Base-by-base conservation (phyloP, 2,888 invertebrate genomes). In the Acleris emargana region DNA sequence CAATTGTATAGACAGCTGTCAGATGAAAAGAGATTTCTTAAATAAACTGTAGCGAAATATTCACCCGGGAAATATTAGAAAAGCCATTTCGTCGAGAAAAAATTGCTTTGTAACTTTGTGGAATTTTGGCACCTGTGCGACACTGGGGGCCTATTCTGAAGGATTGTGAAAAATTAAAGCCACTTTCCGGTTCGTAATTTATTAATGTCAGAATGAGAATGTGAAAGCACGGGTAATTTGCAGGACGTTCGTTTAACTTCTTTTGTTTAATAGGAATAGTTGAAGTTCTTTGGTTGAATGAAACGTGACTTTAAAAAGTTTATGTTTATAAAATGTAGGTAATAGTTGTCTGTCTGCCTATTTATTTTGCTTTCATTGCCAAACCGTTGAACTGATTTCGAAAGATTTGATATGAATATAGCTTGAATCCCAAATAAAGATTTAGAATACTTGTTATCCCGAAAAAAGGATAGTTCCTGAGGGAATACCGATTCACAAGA, bases 71-170 rank as follows among this genome's bases (percentile, higher is more conserved):
- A 58, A 63, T 58, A 63, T 63, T 45, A 50, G 62, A 51, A 62
- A 55, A 51, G 38, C 43, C 57, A 62, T 62, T 62, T 32, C 47
- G 22, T 7, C 17, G 38, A 16, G 52, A 52, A 47, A 63, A 63
- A 58, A 51, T 57, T 58, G 57, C 45, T 38, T 20, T 32, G 52
- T 47, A 63, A 63, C 52, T 63, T 63, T 58, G 58, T 63, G 58
- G 63, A 63, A 63, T 52, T 57, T 38, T 22, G 51, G 63, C 63
- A 63, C 63, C 58, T 63, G 63, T 20, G 58, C 17, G 11, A 32
- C 32, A 6, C 16, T n/a, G 22, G 51, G 62, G 58, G 52, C 20
- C 45, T 58, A 58, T 58, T 63, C 58, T 63, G 17, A 38, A 38
- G 38, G 11, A 38, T 38, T 38, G 38, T 13, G 38, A 38, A 28